phyloP scores from a whole-genome alignment of 1,140 invertebrate species.

The Drosophila rhopaloa region DNA sequence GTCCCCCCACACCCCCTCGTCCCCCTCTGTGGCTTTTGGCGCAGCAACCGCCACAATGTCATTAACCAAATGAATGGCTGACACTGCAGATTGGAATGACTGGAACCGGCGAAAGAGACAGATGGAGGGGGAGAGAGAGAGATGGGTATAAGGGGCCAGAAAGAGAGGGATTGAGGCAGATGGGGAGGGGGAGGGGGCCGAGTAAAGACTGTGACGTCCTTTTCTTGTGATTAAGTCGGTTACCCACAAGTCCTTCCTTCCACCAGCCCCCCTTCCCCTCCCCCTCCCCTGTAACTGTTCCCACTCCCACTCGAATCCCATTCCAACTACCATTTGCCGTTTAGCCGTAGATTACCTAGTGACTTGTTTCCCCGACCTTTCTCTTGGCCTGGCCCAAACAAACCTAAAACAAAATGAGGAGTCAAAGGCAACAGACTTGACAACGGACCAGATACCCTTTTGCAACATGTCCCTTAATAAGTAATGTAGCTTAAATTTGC shows the following conservation, averaged over 20 bases:
- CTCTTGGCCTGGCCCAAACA: slow-evolving; percentile 22
- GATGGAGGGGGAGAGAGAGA: background rate
- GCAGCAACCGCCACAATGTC: slow-evolving; percentile 79
- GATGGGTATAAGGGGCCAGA: no score
- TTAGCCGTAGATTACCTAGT: slow-evolving; percentile 69
- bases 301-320: background rate
- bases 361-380: slow-evolving; percentile 55
- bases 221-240: slow-evolving; percentile 80
- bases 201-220: slow-evolving; percentile 48
- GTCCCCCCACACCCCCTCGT: background rate
- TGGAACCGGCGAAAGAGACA: slow-evolving; percentile 9
- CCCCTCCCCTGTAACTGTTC: background rate
- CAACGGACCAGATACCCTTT: slow-evolving; percentile 2
- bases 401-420: slow-evolving; percentile 22
- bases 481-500: no score
- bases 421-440: background rate
- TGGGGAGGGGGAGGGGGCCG: background rate
- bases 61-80: slow-evolving; percentile 82
- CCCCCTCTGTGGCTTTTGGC: slow-evolving; percentile 61
- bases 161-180: background rate
- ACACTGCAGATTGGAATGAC: slow-evolving; percentile 70
- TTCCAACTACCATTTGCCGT: slow-evolving; percentile 1
- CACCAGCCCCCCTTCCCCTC: no score
- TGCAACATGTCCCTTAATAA: no score
- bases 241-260: slow-evolving; percentile 22